phyloP scores from a whole-genome alignment of 1,140 invertebrate genomes.

The Camponotus pennsylvanicus region DNA sequence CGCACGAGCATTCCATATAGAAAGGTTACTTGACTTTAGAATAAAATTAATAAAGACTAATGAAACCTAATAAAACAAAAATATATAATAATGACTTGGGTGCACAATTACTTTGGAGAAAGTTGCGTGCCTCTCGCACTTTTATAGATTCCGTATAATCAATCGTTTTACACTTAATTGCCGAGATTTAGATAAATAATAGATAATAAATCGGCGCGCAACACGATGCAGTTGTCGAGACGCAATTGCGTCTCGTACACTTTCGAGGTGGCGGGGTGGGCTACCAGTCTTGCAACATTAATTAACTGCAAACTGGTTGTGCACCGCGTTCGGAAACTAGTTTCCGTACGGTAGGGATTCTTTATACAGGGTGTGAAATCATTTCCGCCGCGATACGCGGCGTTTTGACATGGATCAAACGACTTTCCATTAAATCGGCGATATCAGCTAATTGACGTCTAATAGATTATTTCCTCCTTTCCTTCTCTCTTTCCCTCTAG shows the following conservation, averaged over 20 bases:
- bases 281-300: constrained; percentile 71
- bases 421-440: constrained; percentile 34
- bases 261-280: constrained; percentile 35
- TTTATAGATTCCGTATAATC: neutral
- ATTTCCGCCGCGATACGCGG: constrained; percentile 27
- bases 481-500: too few species aligned
- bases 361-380: constrained; percentile 30
- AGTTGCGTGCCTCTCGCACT: neutral
- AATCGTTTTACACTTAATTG: neutral
- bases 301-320: constrained; percentile 74
- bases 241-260: constrained; percentile 24
- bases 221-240: constrained; percentile 18
- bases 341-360: constrained; percentile 61
- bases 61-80: neutral
- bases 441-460: neutral
- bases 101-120: neutral
- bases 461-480: constrained; percentile 5
- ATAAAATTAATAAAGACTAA: neutral
- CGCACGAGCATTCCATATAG: neutral
- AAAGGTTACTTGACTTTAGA: neutral
- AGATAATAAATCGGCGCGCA: neutral
- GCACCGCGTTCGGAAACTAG: constrained; percentile 59
- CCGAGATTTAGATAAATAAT: constrained; percentile 20
- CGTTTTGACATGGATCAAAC: neutral
- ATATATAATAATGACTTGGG: neutral